Base-by-base conservation (phyloP, 1,140 invertebrate species). In the Meloidogyne floridensis region DNA sequence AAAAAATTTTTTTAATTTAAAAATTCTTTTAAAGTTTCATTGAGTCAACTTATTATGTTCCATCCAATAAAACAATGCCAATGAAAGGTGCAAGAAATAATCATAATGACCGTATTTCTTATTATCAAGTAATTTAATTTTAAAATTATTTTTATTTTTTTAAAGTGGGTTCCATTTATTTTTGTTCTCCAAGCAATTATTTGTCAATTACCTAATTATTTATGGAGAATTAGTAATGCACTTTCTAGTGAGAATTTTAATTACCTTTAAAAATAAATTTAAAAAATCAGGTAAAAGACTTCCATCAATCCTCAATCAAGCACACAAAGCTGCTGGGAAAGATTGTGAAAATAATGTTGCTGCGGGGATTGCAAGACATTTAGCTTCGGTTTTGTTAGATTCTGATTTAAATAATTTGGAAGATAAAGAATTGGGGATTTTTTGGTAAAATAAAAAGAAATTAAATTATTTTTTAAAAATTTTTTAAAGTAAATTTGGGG, bases 131-230 rank as follows among this genome's bases (percentile, higher is more conserved):
- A 65, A 65, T n/a, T 65, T 59, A 59, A 65, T 65, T 59, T 59
- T 65, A 65, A 18, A 65, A n/a, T 54, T 65, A 59, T 15, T n/a
- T 74, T 32, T n/a, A n/a, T 8, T n/a, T 18, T 54, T 51, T n/a
- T n/a, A 71, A 20, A 79, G 77, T 79, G 77, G 77, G 51, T 79
- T 18, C 77, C 77, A 18, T 72, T 79, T 51, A 79, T 79, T 79
- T 47, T 79, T 18, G 65, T 79, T 15, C 15, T 72, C 13, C 69
- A 71, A 72, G 77, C 77, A 51, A 51, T 79, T 51, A 53, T 71
- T 51, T 32, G 32, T 47, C 65, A 71, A 71, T 69, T 79, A 15
- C 54, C 77, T 18, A 69, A 79, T 51, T 79, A 79, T 51, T 69
- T 79, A 43, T 79, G 77, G 77, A 32, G 9, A 20, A 51, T 79